Base-by-base conservation (phyloP, 1,140 invertebrate genomes). In the Lepidostoma basale region DNA sequence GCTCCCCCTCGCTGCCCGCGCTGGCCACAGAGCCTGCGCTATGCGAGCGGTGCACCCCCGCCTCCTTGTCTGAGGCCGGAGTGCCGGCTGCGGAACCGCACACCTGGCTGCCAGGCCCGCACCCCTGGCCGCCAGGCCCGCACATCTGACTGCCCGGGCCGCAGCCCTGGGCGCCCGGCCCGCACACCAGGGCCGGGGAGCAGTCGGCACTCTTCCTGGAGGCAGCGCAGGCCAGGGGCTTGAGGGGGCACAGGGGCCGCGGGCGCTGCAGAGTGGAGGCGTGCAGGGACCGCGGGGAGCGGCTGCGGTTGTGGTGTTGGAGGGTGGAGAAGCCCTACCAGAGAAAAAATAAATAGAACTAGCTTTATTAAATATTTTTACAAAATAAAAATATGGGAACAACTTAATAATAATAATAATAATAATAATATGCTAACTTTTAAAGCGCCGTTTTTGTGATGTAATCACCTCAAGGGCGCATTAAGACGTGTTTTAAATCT, bases 241-340 rank as follows among this genome's bases (percentile, higher is more conserved):
- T 30, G 26, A 23, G 22, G 10, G 65, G 49, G 47, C 56, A 60
- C 30, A 40, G 6, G 64, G 66, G 70, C 0, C 58, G 62, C 23
- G 70, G 58, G 14, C 67, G 63, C 54, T 69, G 70, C 26, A 72
- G 59, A n/a, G 70, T 68, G 5, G 63, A 26, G 9, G 26, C 25
- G 47, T 62, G 62, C n/a, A 49, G 28, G 3, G 22, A 36, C 1
- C 67, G 54, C 0, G 70, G 67, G 22, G 70, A 69, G 14, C 67
- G 36, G 25, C 70, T 69, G 12, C 70, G 67, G 14, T 62, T 58
- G 33, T 72, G 70, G 44, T 69, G 67, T 44, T 72, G 70, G 3
- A 72, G 63, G 8, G 70, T 72, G 20, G 70, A 72, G 58, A 72
- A 72, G 3, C 70, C 70, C 70, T 72, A n/a, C n/a, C n/a, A n/a